A percentile compares a stretch with the other conserved stretches of the same genome.
Evolutionary conservation across 92 coral and sea anemone species (phyloP).

Genomic region (Bergia puertoricense): DNA sequence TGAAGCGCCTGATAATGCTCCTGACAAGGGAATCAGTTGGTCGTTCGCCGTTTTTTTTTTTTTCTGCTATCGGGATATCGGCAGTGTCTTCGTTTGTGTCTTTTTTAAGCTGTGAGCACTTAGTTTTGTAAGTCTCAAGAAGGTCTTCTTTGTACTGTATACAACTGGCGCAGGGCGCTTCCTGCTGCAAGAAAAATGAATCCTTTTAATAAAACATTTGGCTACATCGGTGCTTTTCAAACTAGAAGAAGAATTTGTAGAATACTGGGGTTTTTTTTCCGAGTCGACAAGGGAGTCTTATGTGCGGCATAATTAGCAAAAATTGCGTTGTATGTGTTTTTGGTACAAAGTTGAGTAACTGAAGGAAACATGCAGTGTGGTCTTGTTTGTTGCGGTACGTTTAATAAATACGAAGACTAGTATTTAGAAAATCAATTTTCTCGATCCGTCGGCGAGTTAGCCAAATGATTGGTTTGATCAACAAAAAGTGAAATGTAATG

Average conservation of each 20-base stretch:
- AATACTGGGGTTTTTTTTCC: too few species aligned
- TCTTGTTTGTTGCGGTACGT: too few species aligned
- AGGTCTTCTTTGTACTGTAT: background rate
- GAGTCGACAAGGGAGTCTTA: too few species aligned
- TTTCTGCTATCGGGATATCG: background rate
- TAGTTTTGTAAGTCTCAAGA: background rate
- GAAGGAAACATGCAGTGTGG: too few species aligned
- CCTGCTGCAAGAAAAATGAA: background rate
- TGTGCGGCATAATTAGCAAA: too few species aligned
- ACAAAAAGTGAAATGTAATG: background rate
- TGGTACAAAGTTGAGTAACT: too few species aligned
- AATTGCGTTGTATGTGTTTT: too few species aligned
- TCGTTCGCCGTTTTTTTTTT: background rate
- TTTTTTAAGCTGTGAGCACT: background rate
- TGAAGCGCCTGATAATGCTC: slow-evolving; percentile 19
- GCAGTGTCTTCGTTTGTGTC: background rate
- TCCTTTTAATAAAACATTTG: background rate
- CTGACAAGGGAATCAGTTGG: slow-evolving; percentile 1
- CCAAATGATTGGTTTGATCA: too few species aligned
- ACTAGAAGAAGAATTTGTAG: too few species aligned
- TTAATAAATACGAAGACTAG: too few species aligned
- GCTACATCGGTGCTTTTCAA: background rate
- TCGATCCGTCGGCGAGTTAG: too few species aligned
- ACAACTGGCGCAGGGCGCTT: background rate
- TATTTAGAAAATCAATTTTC: too few species aligned